These are phyloP conservation scores for Halictus ligatus DNA, from an alignment of 2,888 invertebrate species.

Conservation along the genomic window DNA sequence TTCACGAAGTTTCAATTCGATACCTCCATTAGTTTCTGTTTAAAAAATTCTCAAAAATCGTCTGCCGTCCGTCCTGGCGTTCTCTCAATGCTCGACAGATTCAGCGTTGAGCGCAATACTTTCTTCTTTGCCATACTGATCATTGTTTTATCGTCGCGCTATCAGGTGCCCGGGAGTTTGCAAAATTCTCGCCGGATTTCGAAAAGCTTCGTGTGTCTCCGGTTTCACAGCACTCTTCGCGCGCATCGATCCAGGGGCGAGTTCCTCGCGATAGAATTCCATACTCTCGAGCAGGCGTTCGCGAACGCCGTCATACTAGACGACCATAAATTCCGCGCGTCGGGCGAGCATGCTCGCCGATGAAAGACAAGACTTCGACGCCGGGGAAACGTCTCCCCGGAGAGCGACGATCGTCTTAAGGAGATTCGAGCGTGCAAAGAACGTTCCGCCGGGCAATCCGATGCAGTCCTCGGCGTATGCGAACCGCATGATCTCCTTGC, in stretches of 20 bases:
- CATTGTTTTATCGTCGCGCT: not conserved
- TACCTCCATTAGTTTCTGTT: not conserved
- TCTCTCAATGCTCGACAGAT: no score
- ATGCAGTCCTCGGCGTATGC: not conserved
- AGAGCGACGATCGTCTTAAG: not conserved
- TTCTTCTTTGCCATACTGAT: no score
- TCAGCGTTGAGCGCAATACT: no score
- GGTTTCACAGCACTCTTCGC: not conserved
- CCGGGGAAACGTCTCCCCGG: not conserved
- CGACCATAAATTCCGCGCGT: slow-evolving; percentile 10
- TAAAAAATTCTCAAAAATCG: not conserved
- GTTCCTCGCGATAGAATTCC: not conserved
- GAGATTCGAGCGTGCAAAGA: not conserved
- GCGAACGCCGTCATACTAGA: not conserved
- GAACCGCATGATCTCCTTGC: not conserved
- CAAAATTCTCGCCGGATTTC: not conserved
- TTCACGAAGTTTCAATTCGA: no score
- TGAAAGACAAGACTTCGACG: slow-evolving; percentile 18
- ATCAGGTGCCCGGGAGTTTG: not conserved
- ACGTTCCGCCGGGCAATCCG: not conserved
- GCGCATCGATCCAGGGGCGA: not conserved
- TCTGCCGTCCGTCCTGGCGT: no score
- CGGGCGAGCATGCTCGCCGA: not conserved
- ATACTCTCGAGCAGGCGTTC: not conserved
- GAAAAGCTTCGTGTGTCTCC: not conserved